Conservation (phyloP, 2,113 vertebrate species). For the Otis tarda region DNA sequence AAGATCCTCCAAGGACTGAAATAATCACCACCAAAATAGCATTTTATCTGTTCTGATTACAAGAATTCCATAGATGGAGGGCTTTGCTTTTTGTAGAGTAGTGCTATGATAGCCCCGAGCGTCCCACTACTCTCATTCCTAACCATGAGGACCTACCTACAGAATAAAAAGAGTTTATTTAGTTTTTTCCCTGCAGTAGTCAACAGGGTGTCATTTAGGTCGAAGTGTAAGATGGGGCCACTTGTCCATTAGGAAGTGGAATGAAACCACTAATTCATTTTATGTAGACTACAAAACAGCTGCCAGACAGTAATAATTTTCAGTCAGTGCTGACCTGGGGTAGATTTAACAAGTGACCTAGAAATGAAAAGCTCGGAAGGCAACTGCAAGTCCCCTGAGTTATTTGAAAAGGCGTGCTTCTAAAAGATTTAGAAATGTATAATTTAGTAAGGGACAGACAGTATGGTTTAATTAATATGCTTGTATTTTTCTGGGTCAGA, state of each 20-base stretch:
- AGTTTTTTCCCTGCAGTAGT: not conserved
- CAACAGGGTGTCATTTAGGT: constrained; percentile 36
- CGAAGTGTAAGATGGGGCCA: constrained; percentile 55
- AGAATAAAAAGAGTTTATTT: constrained; percentile 23
- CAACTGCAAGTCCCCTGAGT: constrained; percentile 58
- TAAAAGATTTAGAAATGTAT: constrained; percentile 50
- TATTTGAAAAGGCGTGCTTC: constrained; percentile 40
- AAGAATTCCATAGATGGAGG: not conserved
- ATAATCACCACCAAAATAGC: not conserved
- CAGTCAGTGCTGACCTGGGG: constrained; percentile 50
- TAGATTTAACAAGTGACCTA: constrained; percentile 66
- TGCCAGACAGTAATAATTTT: constrained; percentile 62
- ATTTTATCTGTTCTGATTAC: not conserved
- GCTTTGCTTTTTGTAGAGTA: not conserved
- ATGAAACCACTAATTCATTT: constrained; percentile 64
- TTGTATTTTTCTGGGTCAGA: not conserved
- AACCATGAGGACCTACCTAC: not conserved
- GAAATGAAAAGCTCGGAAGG: constrained; percentile 53
- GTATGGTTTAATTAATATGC: constrained; percentile 48
- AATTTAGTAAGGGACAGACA: constrained; percentile 65
- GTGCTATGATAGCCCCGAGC: not conserved
- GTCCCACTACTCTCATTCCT: not conserved
- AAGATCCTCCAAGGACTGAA: not conserved
- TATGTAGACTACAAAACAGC: constrained; percentile 49
- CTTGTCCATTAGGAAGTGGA: constrained; percentile 57